Evolutionary conservation across 2,113 vertebrate species (phyloP), one percentile per base, ranked within the genome.

Genomic region (Sus scrofa): DNA sequence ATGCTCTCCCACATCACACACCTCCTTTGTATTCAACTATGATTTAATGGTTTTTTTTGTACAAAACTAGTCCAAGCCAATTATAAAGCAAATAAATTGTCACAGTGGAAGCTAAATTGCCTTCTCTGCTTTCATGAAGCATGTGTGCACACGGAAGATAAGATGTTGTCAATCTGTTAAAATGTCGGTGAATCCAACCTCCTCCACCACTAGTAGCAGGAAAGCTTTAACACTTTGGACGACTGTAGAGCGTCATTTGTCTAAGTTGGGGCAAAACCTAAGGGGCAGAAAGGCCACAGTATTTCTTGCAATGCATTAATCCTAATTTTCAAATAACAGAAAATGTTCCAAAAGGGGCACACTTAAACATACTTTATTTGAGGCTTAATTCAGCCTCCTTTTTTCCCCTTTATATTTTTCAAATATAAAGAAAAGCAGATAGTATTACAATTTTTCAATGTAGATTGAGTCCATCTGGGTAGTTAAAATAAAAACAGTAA

Each of bases 1-100:
- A 96, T 97, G 90, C 44, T 97, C 26, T 97, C 39, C 62, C 71
- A 22, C 85, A 96, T 96, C 3, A 50, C 18, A 62, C 1, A 63
- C 37, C 79, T 97, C 77, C 67, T 97, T 97, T 97, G 50, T 95
- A 98, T 96, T 98, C 73, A 95, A 77, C 70, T 94, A 92, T 94
- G 92, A 97, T 97, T 98, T 98, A 98, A 97, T 95, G 79, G 12
- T 96, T 98, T 93, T 98, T 93, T 89, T 97, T 95, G 4, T 96
- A 95, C 67, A 92, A 91, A 98, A 97, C 78, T 75, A 98, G 85
- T 90, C 82, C 91, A 96, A 98, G 82, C 83, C 97, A 98, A 98
- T 98, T 98, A 98, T 98, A 98, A 98, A 97, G 39, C 95, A 98
- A 98, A 98, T 96, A 98, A 97, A 97, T 97, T 97, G 96, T 96